Evolutionary conservation across 2,888 invertebrate genomes (phyloP).

Genomic region (Drosophila testacea): DNA sequence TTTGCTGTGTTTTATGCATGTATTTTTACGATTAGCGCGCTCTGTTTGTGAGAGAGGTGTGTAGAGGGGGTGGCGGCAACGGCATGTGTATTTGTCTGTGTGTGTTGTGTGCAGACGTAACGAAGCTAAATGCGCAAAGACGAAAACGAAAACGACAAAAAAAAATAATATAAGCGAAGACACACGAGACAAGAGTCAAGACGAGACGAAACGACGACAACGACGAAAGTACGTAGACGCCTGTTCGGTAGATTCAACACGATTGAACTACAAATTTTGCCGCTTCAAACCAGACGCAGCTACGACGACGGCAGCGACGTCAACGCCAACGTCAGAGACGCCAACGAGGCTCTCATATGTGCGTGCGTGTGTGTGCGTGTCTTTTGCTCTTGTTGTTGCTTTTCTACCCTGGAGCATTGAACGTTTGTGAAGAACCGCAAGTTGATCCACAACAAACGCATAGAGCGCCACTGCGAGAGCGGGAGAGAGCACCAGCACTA

Average conservation of each 20-base stretch:
- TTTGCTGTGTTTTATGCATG: conserved; percentile 35
- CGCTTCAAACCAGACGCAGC: conserved; percentile 51
- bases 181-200: conserved; percentile 18
- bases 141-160: conserved; percentile 35
- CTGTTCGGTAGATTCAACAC: conserved; percentile 79
- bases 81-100: not conserved
- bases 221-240: conserved; percentile 70
- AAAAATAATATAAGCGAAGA: conserved; percentile 23
- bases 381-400: conserved; percentile 14
- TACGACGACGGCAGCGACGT: conserved; percentile 40
- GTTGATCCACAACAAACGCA: conserved; percentile 57
- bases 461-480: conserved; percentile 18
- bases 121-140: conserved; percentile 52
- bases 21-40: conserved; percentile 55
- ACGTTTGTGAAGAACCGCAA: conserved; percentile 64
- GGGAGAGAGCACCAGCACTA: not conserved
- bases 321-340: conserved; percentile 35
- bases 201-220: conserved; percentile 27
- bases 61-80: not conserved
- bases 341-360: conserved; percentile 28
- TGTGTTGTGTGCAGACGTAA: conserved; percentile 40
- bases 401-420: conserved; percentile 65
- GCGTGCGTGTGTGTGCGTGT: conserved; percentile 32
- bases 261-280: conserved; percentile 73
- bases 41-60: conserved; percentile 19